These are phyloP conservation scores for Esox lucius DNA, from an alignment of 2,797 vertebrate species.

Conservation along the genomic window DNA sequence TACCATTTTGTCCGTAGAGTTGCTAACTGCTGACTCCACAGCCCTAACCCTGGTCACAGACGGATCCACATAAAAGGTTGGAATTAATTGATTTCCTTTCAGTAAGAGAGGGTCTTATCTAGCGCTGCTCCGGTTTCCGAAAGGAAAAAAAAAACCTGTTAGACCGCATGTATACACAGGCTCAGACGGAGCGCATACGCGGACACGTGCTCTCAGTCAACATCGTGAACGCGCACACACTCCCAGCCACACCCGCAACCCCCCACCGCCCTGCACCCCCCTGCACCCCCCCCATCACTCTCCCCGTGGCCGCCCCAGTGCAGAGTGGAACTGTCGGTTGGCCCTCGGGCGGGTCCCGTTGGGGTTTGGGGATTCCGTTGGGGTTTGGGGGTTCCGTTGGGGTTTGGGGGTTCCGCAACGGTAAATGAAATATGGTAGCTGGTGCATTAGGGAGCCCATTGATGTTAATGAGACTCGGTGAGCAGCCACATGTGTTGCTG, in stretches of 20 bases:
- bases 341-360: conserved; percentile 62
- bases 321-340: conserved; percentile 71
- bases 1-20: too few species aligned
- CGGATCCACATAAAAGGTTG: conserved; percentile 63
- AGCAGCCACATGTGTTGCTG: conserved; percentile 82
- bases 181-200: too few species aligned
- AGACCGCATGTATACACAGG: too few species aligned
- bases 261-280: conserved; percentile 20
- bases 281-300: conserved; percentile 26
- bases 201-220: conserved; percentile 27
- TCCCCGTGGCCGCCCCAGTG: conserved; percentile 44
- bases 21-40: conserved; percentile 56
- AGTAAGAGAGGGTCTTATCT: conserved; percentile 68
- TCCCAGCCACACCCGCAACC: conserved; percentile 4
- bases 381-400: conserved; percentile 59
- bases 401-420: conserved; percentile 65
- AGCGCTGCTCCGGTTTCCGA: conserved; percentile 65
- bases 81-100: conserved; percentile 82
- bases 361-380: conserved; percentile 59
- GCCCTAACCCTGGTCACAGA: conserved; percentile 51
- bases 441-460: conserved; percentile 76
- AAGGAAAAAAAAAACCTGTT: too few species aligned
- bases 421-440: conserved; percentile 80
- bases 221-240: conserved; percentile 24
- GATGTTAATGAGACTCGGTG: conserved; percentile 76